These are phyloP conservation scores for Drosophila tristis DNA, from an alignment of 1,140 invertebrate species.

Conservation along the genomic window DNA sequence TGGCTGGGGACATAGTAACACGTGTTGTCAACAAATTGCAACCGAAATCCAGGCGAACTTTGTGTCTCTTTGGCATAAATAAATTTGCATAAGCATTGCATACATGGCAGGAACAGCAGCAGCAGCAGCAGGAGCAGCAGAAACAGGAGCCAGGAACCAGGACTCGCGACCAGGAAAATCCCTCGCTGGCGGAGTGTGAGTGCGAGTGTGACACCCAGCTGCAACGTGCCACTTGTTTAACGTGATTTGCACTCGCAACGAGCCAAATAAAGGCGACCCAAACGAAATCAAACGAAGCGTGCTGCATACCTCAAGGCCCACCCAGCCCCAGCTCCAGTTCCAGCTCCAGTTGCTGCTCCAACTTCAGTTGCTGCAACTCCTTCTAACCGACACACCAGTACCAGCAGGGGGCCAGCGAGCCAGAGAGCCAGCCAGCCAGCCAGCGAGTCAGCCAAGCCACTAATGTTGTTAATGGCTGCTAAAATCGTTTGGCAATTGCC, in stretches of 20 bases:
- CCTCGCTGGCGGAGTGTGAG: constrained; percentile 14
- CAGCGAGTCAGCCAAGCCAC: constrained; percentile 40
- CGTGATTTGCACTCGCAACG: constrained; percentile 71
- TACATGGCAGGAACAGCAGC: constrained; percentile 36
- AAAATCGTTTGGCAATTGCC: constrained; percentile 76
- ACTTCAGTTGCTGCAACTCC: not conserved
- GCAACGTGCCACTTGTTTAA: constrained; percentile 64
- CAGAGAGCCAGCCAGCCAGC: constrained; percentile 10
- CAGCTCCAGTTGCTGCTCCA: no score
- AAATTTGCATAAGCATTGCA: constrained; percentile 77
- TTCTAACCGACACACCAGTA: not conserved
- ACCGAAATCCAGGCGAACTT: constrained; percentile 70
- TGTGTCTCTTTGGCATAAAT: constrained; percentile 77
- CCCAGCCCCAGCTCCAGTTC: no score
- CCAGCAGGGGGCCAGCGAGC: not conserved
- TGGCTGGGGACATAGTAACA: constrained; percentile 42
- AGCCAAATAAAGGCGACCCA: constrained; percentile 53
- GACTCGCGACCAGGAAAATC: constrained; percentile 8
- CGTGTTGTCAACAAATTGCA: constrained; percentile 79
- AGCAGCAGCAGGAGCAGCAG: not conserved
- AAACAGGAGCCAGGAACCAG: not conserved
- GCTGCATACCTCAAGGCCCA: constrained; percentile 34
- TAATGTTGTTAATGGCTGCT: constrained; percentile 76
- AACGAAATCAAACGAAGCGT: constrained; percentile 46
- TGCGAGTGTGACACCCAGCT: constrained; percentile 3